phyloP scores from a whole-genome alignment of 2,797 vertebrate genomes.

The Lutjanus argentimaculatus region DNA sequence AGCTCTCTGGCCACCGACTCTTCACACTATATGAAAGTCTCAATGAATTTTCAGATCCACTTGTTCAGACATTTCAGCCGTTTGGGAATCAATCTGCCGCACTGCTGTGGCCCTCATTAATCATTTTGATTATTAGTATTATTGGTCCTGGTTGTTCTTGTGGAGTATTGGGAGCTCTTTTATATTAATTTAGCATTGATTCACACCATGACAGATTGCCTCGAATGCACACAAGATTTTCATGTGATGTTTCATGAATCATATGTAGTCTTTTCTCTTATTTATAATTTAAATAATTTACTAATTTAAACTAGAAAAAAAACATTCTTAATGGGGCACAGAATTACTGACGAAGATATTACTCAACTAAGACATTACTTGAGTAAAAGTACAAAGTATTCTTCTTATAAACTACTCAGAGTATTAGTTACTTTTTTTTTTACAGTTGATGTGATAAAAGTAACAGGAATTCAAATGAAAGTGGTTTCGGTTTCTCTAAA shows the following conservation, averaged over 20 bases:
- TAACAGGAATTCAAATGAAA: no score
- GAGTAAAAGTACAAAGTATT: no score
- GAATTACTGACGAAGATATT: no score
- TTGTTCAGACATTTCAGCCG: constrained; percentile 43
- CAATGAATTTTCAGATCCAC: constrained; percentile 31
- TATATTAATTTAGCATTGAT: constrained; percentile 25
- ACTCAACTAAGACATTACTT: no score
- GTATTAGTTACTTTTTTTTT: no score
- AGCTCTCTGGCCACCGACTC: constrained; percentile 47
- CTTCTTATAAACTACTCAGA: no score
- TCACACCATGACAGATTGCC: constrained; percentile 14
- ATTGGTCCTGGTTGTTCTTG: constrained; percentile 3
- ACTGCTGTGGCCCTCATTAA: constrained; percentile 1
- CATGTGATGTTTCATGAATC: not conserved
- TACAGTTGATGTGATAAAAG: no score
- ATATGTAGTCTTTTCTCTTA: not conserved
- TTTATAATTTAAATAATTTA: not conserved
- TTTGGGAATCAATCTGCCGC: constrained; percentile 26
- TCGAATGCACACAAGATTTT: not conserved
- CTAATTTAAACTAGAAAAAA: not conserved
- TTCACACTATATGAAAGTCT: constrained; percentile 38
- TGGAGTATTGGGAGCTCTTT: not conserved
- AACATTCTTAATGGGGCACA: not conserved
- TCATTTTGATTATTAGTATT: constrained; percentile 24
- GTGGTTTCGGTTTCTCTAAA: no score